Evolutionary conservation across 2,888 invertebrate genomes (phyloP).

Genomic region (Metallyticus violacea): DNA sequence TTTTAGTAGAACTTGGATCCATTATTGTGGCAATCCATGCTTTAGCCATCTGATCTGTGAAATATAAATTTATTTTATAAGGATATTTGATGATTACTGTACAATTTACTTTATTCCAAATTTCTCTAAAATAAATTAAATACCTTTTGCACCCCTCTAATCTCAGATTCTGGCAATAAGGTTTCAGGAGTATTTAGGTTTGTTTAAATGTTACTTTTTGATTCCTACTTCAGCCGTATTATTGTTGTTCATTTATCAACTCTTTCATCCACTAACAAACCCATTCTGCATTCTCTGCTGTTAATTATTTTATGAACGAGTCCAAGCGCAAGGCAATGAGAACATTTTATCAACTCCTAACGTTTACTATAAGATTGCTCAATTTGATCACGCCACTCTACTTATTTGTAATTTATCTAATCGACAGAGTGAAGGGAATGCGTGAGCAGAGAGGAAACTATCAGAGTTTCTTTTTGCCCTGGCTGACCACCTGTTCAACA

Average conservation of each 20-base stretch:
- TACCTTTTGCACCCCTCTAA: no score
- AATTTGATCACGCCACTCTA: background rate
- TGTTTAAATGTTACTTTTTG: no score
- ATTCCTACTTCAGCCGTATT: no score
- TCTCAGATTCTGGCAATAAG: no score
- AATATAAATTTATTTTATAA: no score
- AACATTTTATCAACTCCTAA: background rate
- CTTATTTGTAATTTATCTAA: background rate
- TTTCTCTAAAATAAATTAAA: no score
- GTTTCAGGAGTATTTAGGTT: no score
- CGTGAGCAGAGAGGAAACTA: background rate
- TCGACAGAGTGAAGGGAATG: background rate
- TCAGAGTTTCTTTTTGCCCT: background rate
- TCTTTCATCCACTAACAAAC: background rate
- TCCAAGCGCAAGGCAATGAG: background rate
- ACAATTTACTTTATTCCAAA: no score
- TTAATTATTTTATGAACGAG: background rate
- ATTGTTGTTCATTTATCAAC: background rate
- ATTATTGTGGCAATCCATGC: no score
- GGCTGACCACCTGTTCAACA: background rate
- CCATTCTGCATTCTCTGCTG: background rate
- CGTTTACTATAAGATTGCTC: background rate
- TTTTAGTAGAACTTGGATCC: no score
- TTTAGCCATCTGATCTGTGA: no score
- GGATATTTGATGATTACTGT: no score